phyloP scores from a whole-genome alignment of 2,797 vertebrate species.

The Enteromius afrohamiltoni region DNA sequence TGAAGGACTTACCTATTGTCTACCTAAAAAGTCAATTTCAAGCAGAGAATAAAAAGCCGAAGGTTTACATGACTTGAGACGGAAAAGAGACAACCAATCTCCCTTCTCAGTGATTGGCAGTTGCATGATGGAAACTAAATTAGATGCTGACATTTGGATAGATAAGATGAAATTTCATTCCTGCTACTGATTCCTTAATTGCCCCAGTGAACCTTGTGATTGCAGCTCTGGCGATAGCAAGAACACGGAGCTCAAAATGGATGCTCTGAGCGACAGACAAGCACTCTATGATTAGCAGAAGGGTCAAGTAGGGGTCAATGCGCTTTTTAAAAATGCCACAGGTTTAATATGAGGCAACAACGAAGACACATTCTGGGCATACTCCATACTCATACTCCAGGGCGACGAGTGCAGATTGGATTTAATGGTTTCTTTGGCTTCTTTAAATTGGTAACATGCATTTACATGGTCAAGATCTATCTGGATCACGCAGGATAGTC shows the following conservation, averaged over 20 bases:
- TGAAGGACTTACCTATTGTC: conserved; percentile 48
- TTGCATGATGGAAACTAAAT: conserved; percentile 74
- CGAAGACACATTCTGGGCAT: conserved; percentile 58
- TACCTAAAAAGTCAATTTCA: conserved; percentile 39
- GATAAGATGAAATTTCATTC: conserved; percentile 76
- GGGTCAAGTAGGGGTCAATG: conserved; percentile 71
- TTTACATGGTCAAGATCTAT: conserved; percentile 46
- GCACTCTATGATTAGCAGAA: conserved; percentile 73
- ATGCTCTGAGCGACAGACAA: conserved; percentile 72
- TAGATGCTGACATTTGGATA: conserved; percentile 79
- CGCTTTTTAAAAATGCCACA: conserved; percentile 78
- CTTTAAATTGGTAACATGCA: conserved; percentile 55
- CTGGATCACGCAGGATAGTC: neutral
- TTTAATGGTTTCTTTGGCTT: conserved; percentile 51
- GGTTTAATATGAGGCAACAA: conserved; percentile 70
- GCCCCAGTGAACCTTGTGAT: conserved; percentile 69
- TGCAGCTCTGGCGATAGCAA: conserved; percentile 63
- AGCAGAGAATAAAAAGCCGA: conserved; percentile 51
- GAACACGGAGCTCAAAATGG: conserved; percentile 64
- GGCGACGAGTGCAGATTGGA: conserved; percentile 64
- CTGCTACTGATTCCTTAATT: conserved; percentile 73
- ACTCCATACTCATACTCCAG: no score
- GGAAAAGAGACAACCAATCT: conserved; percentile 48
- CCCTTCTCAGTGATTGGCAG: conserved; percentile 72
- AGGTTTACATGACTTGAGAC: conserved; percentile 46